Evolutionary conservation across 2,797 vertebrate genomes (phyloP).

Genomic region (Merluccius polli): DNA sequence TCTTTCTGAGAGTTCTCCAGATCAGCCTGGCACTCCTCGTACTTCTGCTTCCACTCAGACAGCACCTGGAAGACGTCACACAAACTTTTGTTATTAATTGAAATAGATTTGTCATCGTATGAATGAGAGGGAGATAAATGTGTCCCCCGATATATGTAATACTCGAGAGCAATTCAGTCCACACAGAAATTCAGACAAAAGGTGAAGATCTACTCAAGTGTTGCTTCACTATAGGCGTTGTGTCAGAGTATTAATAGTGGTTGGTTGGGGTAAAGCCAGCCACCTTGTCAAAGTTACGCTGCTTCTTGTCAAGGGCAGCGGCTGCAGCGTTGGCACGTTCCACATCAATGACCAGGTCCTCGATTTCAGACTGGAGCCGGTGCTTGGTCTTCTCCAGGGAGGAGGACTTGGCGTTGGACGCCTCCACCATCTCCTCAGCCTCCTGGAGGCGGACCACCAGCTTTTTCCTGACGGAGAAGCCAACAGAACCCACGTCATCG

Average conservation of each 20-base stretch:
- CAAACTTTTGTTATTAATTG: background rate
- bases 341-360: constrained; percentile 86
- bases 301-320: constrained; percentile 86
- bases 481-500: background rate
- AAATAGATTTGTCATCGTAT: background rate
- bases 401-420: constrained; percentile 85
- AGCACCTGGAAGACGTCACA: constrained; percentile 59
- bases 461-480: constrained; percentile 80
- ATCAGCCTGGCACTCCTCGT: constrained; percentile 86
- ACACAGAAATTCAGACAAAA: background rate
- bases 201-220: background rate
- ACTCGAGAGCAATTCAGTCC: background rate
- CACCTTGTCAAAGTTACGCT: constrained; percentile 87
- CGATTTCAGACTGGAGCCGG: constrained; percentile 88
- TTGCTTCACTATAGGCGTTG: background rate
- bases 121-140: background rate
- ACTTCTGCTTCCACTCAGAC: constrained; percentile 86
- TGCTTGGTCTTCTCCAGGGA: constrained; percentile 94
- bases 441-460: constrained; percentile 85
- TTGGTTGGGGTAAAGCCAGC: background rate
- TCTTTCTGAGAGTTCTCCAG: constrained; percentile 87
- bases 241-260: background rate
- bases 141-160: background rate
- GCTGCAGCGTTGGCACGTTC: constrained; percentile 83
- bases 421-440: constrained; percentile 84